Base-by-base conservation (phyloP, 1,140 invertebrate genomes). In the Leptestheria dahalacensis region DNA sequence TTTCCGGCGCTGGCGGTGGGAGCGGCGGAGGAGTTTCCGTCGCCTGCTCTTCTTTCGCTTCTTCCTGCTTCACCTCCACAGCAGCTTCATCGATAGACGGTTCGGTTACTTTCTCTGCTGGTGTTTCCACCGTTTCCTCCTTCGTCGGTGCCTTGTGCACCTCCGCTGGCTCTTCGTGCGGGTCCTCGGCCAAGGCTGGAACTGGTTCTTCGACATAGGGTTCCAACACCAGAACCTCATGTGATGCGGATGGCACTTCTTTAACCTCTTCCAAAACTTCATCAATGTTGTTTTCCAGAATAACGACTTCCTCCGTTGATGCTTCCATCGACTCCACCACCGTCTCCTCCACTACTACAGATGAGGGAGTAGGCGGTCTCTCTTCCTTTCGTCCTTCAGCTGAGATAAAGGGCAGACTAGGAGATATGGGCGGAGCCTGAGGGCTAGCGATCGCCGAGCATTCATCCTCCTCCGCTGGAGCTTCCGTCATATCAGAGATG, bases 101-200 rank as follows among this genome's bases (percentile, higher is more conserved):
- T 41, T 41, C 33, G 33, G 33, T 9, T 41, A 41, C 33, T 41
- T 41, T 41, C 33, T 29, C 25, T 2, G 33, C 47, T 11, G 46
- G 15, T 10, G 1, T 62, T 54, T 29, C 54, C 33, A 4, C 61
- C 6, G 48, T 20, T 41, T 29, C 61, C 28, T 62, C 60, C 20
- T 21, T 61, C 12, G 60, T 20, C 41, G 28, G 21, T 54, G 2
- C 4, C 20, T 29, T 25, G 2, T 26, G 24, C 20, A 50, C 46
- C 10, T 10, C 59, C 15, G 15, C n/a, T n/a, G n/a, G n/a, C 33
- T 48, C 15, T 47, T 41, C 33, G 33, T n/a, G n/a, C n/a, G n/a
- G n/a, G n/a, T n/a, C n/a, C n/a, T n/a, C n/a, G n/a, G n/a, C n/a
- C n/a, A n/a, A n/a, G n/a, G n/a, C n/a, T n/a, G n/a, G n/a, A n/a